Evolutionary conservation across 2,888 invertebrate genomes (phyloP), one percentile per base, ranked within the genome.

Genomic region (Rhogogaster chlorosoma): DNA sequence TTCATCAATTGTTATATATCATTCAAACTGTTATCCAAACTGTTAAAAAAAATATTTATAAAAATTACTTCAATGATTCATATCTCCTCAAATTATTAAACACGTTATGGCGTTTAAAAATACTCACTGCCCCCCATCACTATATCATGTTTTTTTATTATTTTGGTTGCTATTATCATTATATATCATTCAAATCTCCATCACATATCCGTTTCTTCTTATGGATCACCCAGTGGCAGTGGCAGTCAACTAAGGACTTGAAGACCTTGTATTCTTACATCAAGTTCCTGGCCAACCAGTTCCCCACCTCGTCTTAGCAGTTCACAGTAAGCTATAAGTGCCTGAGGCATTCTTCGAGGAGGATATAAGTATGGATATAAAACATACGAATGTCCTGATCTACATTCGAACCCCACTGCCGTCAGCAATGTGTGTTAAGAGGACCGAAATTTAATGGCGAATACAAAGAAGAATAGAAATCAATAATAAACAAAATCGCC

Each of bases 241-340:
- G 57, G 80, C 80, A 80, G 61, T 80, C 26, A 38, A 80, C 80
- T 80, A 61, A 57, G 80, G 32, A 80, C 80, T 61, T 80, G 12
- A 38, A 61, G 36, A 80, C 36, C 36, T 77, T 61, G 80, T 61
- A 80, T 61, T 61, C 61, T 61, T 57, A 38, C 29, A 61, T 18
- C 38, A 80, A 61, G 57, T 80, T 80, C 80, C 61, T 80, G 80
- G 80, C 61, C 36, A 80, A 80, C 80, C 80, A 61, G 57, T 80
- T 80, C 80, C 80, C 80, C 80, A 80, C 80, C 38, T 61, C 61
- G 80, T 80, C 38, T 61, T 15, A 80, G 38, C 80, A 80, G 80
- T 80, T 61, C 61, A 80, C 57, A n/a, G 36, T 6, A 80, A 32
- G 61, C 61, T 29, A 53, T 53, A 80, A 61, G 22, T 36, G 80